phyloP scores from a whole-genome alignment of 1,140 invertebrate genomes.

The Antheraea mylitta region DNA sequence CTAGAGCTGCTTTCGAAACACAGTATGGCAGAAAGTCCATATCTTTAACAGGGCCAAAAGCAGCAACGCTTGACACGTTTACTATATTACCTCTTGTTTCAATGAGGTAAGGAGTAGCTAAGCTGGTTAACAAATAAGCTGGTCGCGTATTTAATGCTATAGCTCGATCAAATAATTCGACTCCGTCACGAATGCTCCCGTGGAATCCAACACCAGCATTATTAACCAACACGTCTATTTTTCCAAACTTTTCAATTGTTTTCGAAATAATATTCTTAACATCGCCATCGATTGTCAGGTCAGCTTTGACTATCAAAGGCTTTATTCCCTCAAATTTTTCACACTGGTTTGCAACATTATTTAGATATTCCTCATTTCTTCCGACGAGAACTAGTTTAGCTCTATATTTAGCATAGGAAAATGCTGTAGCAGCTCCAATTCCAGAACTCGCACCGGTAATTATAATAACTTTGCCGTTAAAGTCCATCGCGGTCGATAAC shows the following conservation, averaged over 20 bases:
- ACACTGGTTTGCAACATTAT: slow-evolving; percentile 74
- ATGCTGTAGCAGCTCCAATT: slow-evolving; percentile 87
- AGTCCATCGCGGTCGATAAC: slow-evolving; percentile 50
- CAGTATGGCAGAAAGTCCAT: slow-evolving; percentile 83
- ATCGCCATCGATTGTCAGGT: slow-evolving; percentile 84
- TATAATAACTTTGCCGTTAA: slow-evolving; percentile 81
- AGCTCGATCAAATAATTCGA: slow-evolving; percentile 85
- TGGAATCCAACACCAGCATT: slow-evolving; percentile 84
- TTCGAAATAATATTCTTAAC: slow-evolving; percentile 79
- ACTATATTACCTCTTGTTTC: slow-evolving; percentile 87
- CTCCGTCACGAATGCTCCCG: slow-evolving; percentile 79
- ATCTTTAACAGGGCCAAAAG: slow-evolving; percentile 81
- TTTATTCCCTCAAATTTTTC: slow-evolving; percentile 50
- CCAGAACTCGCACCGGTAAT: slow-evolving; percentile 89
- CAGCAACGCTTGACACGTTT: slow-evolving; percentile 89
- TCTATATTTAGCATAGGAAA: slow-evolving; percentile 84
- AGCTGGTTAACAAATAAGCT: slow-evolving; percentile 85
- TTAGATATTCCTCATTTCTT: slow-evolving; percentile 83
- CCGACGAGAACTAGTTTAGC: slow-evolving; percentile 84
- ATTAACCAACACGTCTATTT: slow-evolving; percentile 85
- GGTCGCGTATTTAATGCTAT: slow-evolving; percentile 87
- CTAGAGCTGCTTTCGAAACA: slow-evolving; percentile 88
- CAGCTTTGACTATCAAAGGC: slow-evolving; percentile 63
- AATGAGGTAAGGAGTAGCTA: slow-evolving; percentile 86
- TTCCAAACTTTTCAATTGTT: slow-evolving; percentile 80